Evolutionary conservation across 1,140 invertebrate genomes (phyloP), one percentile per base, ranked within the genome.

Genomic region (Papilio aristodemus): DNA sequence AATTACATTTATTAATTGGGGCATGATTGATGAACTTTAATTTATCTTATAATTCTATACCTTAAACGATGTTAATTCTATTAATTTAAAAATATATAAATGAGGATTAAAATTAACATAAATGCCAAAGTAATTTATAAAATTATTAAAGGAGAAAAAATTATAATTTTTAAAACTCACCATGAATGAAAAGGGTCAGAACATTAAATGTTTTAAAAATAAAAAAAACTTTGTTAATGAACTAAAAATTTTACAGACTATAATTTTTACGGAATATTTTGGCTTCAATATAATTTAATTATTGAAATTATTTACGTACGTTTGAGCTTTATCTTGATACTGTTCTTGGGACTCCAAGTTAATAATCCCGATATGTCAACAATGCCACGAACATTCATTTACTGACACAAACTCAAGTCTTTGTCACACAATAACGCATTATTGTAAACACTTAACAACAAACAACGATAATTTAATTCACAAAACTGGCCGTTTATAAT

Each of bases 301-400:
- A 70, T 64, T 41, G 62, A 70, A 41, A 71, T 71, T 39, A 54
- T 72, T n/a, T 72, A 90, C 89, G 60, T 87, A 91, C 89, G 87
- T 89, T 91, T 91, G 25, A 91, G 84, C 77, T 89, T 91, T 85
- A 91, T 91, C 80, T 89, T 91, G 86, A 91, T 82, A 79, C 72
- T 89, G 74, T 86, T 87, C 80, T 87, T 91, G 22, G 87, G 87
- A 76, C 84, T 91, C 89, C 87, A 91, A 83, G 86, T 85, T 72
- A 89, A 87, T 78, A 91, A 83, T 78, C 87, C 87, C 68, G 79
- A 80, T 78, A 89, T 86, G 71, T 88, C 87, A 79, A 86, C 81
- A 84, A 86, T 76, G 69, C 87, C 83, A 36, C 84, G 79, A 68
- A 89, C 86, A 85, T 85, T 87, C 89, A 89, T 89, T 89, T 91